A percentile compares a stretch with the other conserved stretches of the same genome.
These are phyloP conservation scores for Aleiodes sp. DNA, from an alignment of 1,140 invertebrate genomes.

Conservation along the genomic window DNA sequence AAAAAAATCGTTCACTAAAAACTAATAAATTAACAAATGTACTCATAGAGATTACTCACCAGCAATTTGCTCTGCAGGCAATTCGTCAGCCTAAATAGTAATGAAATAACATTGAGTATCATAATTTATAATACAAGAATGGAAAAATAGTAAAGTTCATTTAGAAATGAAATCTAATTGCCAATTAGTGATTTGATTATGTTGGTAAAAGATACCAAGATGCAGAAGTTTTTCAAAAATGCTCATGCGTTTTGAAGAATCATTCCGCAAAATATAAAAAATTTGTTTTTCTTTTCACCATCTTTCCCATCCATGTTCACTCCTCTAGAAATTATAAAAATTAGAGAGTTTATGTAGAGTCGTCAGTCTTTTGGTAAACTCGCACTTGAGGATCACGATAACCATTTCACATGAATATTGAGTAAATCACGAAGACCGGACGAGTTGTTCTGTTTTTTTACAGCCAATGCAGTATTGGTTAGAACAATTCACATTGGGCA, in stretches of 20 bases:
- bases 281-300: neutral
- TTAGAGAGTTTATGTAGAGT: conserved; percentile 4
- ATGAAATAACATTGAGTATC: too few species aligned
- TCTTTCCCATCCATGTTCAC: neutral
- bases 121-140: too few species aligned
- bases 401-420: neutral
- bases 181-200: neutral
- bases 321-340: neutral
- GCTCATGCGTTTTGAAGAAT: neutral
- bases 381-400: conserved; percentile 5
- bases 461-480: conserved; percentile 18
- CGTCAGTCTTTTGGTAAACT: conserved; percentile 34
- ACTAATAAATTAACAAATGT: neutral
- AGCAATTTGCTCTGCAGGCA: conserved; percentile 73
- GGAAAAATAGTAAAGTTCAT: too few species aligned
- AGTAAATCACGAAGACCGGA: neutral
- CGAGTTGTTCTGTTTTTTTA: too few species aligned
- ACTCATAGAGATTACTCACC: conserved; percentile 55
- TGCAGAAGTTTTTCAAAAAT: neutral
- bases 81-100: conserved; percentile 68
- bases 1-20: neutral
- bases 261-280: neutral
- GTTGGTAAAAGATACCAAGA: conserved; percentile 8
- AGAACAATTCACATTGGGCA: conserved; percentile 15
- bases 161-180: conserved; percentile 3